Evolutionary conservation across 2,888 invertebrate species (phyloP), one percentile per base, ranked within the genome.

Genomic region (Trachelus tabidus): DNA sequence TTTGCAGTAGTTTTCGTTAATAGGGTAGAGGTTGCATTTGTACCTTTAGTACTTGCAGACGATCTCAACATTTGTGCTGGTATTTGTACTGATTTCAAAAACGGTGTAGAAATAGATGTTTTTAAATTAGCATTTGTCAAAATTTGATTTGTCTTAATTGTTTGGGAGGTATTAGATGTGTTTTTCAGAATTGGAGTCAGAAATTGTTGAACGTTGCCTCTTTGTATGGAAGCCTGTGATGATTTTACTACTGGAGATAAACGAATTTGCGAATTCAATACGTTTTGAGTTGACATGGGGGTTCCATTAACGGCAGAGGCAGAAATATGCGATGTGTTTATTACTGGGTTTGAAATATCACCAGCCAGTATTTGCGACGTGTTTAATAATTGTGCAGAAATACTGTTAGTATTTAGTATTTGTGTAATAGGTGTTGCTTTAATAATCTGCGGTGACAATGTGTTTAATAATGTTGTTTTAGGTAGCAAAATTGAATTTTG

Each of bases 401-500:
- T 78, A 15, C 84, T 81, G 74, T 83, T 85, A 15, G 83, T 77
- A 79, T 84, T 88, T 34, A 89, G 78, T 12, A 89, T 76, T 73
- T 89, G 87, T 23, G 86, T 85, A 40, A 90, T 83, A 0, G 89
- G 88, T 12, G 88, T 86, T 15, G 87, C 84, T 78, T 88, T 89
- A 68, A 90, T 83, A 74, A 90, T 81, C 77, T 87, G 88, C 1
- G 90, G 85, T 12, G 89, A 81, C 15, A 89, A 76, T 11, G 86
- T 83, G 77, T 89, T 89, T 15, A 88, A 69, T 11, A 88, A 33
- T 0, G 87, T 85, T 9, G 88, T 80, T 81, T 90, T 90, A 4
- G 89, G 88, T 74, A 90, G 75, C 73, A 90, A 75, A 40, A 90
- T 82, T 1, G 90, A 88, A 82, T 87, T 87, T 33, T 86, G 83